Conservation (phyloP, 1,140 invertebrate species). For the Matsumurasca onukii region DNA sequence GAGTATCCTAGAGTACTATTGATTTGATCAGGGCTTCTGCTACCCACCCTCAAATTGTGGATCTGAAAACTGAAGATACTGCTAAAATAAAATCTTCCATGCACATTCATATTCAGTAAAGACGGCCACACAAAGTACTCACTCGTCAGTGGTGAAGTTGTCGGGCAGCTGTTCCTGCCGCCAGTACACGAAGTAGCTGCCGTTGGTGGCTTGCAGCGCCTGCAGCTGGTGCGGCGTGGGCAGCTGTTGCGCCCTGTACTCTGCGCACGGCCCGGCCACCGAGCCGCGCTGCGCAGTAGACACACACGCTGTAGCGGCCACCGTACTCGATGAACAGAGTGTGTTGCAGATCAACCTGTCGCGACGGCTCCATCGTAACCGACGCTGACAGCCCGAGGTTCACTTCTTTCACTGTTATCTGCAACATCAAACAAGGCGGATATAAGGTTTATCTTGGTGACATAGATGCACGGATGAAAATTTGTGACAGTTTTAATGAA, state of each 20-base stretch:
- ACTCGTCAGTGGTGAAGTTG: slow-evolving; percentile 6
- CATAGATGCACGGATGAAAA: too few relatives aligned
- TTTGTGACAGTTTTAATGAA: too few relatives aligned
- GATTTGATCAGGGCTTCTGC: too few relatives aligned
- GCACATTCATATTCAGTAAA: too few relatives aligned
- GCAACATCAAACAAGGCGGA: slow-evolving; percentile 29
- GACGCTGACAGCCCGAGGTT: slow-evolving; percentile 50
- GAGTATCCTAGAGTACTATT: too few relatives aligned
- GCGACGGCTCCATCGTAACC: slow-evolving; percentile 51
- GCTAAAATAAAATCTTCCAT: too few relatives aligned
- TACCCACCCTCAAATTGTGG: too few relatives aligned
- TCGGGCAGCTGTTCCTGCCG: slow-evolving; percentile 52
- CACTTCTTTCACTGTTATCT: slow-evolving; percentile 58
- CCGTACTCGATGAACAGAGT: slow-evolving; percentile 59
- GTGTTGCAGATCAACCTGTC: slow-evolving; percentile 43
- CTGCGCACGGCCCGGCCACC: slow-evolving; percentile 44
- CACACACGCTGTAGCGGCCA: slow-evolving; percentile 61
- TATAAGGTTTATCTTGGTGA: background rate
- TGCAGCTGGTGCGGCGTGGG: slow-evolving; percentile 64
- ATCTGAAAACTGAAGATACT: too few relatives aligned
- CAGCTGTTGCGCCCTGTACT: slow-evolving; percentile 58
- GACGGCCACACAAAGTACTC: background rate
- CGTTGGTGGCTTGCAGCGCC: slow-evolving; percentile 55
- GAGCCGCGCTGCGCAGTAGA: slow-evolving; percentile 44
- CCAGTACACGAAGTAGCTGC: slow-evolving; percentile 65